Percentiles rank a stretch among this genome's conserved stretches.
Conservation (phyloP, 2,113 vertebrate genomes). For the Thomomys bottae region DNA sequence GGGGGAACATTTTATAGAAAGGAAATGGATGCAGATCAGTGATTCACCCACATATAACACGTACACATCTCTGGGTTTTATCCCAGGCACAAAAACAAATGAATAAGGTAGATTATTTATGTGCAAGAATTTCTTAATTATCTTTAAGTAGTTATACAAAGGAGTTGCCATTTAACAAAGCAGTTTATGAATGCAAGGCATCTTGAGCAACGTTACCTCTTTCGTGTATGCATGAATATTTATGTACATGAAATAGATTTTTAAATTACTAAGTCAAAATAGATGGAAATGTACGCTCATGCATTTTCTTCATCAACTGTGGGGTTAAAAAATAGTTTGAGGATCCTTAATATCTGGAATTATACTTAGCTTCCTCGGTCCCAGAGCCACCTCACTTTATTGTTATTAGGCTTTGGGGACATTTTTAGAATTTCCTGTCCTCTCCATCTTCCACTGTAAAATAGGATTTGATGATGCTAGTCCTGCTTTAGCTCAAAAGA, state of each 20-base stretch:
- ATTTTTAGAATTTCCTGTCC: not conserved
- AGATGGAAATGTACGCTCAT: not conserved
- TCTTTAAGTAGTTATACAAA: too few relatives aligned
- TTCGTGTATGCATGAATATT: too few relatives aligned
- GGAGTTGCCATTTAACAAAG: too few relatives aligned
- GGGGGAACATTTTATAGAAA: not conserved
- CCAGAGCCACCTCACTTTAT: fast-evolving
- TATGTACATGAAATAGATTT: not conserved
- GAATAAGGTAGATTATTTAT: not conserved
- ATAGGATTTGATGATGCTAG: not conserved
- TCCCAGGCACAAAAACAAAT: too few relatives aligned
- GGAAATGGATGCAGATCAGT: not conserved
- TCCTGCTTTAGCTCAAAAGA: not conserved
- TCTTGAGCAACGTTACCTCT: too few relatives aligned
- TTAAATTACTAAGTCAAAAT: not conserved
- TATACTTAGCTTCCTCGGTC: not conserved
- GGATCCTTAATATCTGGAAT: not conserved
- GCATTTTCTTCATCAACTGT: not conserved
- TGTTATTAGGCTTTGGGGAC: not conserved
- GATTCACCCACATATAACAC: too few relatives aligned
- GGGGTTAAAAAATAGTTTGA: not conserved
- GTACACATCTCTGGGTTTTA: too few relatives aligned
- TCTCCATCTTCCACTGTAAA: not conserved
- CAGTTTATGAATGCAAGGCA: too few relatives aligned
- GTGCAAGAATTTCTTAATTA: too few relatives aligned